Base-by-base conservation (phyloP, 2,888 invertebrate species). In the Sarcophaga carnaria region DNA sequence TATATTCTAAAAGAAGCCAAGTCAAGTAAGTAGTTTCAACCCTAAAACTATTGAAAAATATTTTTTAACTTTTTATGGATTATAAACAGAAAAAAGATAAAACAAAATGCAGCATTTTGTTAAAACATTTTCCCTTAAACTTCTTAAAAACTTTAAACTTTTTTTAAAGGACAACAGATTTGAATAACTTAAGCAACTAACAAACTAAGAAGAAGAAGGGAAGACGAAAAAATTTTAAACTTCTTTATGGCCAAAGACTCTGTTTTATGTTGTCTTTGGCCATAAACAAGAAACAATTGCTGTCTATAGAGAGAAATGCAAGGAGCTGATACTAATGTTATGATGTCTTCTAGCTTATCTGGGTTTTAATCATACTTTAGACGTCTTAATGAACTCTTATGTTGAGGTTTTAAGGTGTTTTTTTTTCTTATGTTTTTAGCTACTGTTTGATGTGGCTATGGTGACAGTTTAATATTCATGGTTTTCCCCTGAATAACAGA, bases 361-460 rank as follows among this genome's bases (percentile, higher is more conserved):
- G 49, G 47, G 10, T 22, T 64, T 63, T 70, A 54, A 71, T 59
- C 70, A 71, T 45, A n/a, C 6, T n/a, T 17, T 3, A 17, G 25
- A 12, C 27, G 12, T 12, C 25, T 17, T 22, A 66, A 72, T 67
- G 78, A 82, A 75, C 78, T 77, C 67, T 64, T 81, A 20, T 71
- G 54, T 79, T 82, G 22, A 75, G 79, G 54, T 74, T 81, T 78
- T 14, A 63, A 69, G 70, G 8, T 78, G 37, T 54, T 79, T 67
- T 62, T 62, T 59, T 49, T 78, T 20, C 20, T 20, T 27, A 47
- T 62, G 37, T 66, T 74, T 62, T 45, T 6, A 54, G 22, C n/a
- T 64, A 22, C 47, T 59, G 70, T 77, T 82, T 74, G 78, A 70
- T 85, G 75, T 80, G 70, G 75, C 66, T 62, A 82, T 63, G 71